These are phyloP conservation scores for Gymnorhina tibicen DNA, from an alignment of 2,113 vertebrate species.

Conservation along the genomic window DNA sequence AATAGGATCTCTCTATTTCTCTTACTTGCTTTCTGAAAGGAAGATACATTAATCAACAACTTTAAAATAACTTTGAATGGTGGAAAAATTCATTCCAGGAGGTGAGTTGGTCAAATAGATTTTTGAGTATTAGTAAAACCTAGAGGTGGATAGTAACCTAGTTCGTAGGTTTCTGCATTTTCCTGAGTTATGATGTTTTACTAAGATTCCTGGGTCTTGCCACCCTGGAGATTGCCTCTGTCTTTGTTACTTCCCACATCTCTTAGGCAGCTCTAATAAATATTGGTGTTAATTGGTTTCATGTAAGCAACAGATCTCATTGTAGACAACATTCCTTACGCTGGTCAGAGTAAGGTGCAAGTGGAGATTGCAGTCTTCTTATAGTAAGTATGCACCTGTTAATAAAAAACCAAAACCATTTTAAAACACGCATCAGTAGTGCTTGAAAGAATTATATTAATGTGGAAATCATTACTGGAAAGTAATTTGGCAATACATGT, in stretches of 20 bases:
- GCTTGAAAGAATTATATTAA: background rate
- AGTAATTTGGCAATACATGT: background rate
- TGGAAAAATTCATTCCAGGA: background rate
- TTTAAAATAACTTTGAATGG: background rate
- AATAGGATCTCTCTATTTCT: background rate
- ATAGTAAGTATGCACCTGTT: background rate
- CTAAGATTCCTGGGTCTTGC: background rate
- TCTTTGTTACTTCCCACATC: background rate
- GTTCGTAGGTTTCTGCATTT: background rate
- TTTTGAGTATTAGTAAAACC: background rate
- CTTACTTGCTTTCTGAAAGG: background rate
- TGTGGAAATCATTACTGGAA: background rate
- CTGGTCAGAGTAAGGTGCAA: background rate
- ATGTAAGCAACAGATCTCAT: background rate
- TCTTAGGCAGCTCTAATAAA: background rate
- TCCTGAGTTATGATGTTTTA: background rate
- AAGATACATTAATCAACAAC: background rate
- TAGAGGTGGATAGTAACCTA: background rate
- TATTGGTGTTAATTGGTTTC: background rate
- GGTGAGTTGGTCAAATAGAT: background rate
- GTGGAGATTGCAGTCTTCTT: background rate
- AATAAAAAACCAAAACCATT: background rate
- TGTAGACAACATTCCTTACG: background rate
- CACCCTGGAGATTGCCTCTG: background rate
- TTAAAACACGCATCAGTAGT: background rate